A percentile compares a stretch with the other conserved stretches of the same genome.
Evolutionary conservation across 2,888 invertebrate species (phyloP).

Genomic region (Chloroclysta siterata): DNA sequence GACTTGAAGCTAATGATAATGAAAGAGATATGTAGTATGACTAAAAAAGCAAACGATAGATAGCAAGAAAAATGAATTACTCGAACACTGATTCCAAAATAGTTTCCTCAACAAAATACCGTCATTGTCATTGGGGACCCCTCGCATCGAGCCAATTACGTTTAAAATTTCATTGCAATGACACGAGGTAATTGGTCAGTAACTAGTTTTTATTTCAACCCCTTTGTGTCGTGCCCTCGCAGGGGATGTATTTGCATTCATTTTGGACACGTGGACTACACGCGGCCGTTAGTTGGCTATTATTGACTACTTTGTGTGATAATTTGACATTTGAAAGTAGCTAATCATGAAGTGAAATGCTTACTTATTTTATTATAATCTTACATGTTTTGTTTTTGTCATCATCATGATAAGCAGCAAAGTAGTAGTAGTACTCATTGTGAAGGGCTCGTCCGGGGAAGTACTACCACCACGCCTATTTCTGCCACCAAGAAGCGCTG

Average conservation of each 20-base stretch:
- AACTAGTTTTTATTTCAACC: constrained; percentile 43
- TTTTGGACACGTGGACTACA: constrained; percentile 46
- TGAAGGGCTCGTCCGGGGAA: no score
- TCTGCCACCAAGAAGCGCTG: no score
- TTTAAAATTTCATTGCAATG: constrained; percentile 38
- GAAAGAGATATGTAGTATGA: no score
- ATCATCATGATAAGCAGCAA: no score
- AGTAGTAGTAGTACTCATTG: no score
- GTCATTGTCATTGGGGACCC: constrained; percentile 3
- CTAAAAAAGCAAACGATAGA: no score
- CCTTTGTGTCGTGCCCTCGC: constrained; percentile 35
- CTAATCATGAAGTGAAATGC: background rate
- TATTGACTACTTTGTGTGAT: constrained; percentile 39
- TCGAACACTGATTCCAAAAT: constrained; percentile 3
- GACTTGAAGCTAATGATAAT: no score
- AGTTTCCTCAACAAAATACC: constrained; percentile 9
- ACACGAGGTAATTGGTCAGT: constrained; percentile 40
- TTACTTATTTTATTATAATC: background rate
- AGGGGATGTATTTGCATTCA: constrained; percentile 36
- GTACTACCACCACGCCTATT: no score
- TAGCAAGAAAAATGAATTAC: no score
- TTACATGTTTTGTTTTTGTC: no score
- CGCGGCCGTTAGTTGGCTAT: constrained; percentile 48
- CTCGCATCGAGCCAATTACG: constrained; percentile 37
- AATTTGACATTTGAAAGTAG: constrained; percentile 24